Percentiles rank a stretch among this genome's conserved stretches.
These are phyloP conservation scores for Lutjanus campechanus DNA, from an alignment of 2,797 vertebrate genomes.

Conservation along the genomic window DNA sequence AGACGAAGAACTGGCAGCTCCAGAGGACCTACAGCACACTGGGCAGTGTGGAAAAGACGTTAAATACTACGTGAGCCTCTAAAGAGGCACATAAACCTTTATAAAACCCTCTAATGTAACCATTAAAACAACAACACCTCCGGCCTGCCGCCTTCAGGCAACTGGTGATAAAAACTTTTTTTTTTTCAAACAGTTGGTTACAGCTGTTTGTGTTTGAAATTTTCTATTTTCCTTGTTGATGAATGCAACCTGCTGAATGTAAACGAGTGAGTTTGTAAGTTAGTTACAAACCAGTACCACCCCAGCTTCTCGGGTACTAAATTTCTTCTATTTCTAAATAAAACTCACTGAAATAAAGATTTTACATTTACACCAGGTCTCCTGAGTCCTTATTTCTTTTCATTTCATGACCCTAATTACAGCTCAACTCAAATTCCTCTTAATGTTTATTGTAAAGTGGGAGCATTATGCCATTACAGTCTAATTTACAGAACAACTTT, in stretches of 20 bases:
- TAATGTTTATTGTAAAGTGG: conserved; percentile 39
- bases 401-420: conserved; percentile 17
- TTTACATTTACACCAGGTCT: not conserved
- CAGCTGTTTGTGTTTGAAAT: conserved; percentile 7
- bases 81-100: conserved; percentile 42
- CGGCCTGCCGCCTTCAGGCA: conserved; percentile 36
- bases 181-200: not conserved
- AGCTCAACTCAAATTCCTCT: not conserved
- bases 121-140: conserved; percentile 43
- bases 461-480: conserved; percentile 27
- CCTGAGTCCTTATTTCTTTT: not conserved
- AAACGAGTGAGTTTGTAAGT: not conserved
- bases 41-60: conserved; percentile 16
- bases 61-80: conserved; percentile 12
- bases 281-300: not conserved
- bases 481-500: conserved; percentile 37
- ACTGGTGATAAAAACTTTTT: not conserved
- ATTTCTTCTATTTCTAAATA: conserved; percentile 15
- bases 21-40: not conserved
- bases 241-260: not conserved
- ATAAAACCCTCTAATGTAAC: conserved; percentile 23
- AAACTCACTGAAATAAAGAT: conserved; percentile 16
- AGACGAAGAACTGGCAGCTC: not conserved
- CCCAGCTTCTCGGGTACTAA: not conserved
- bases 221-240: not conserved